A percentile compares a stretch with the other conserved stretches of the same genome.
These are phyloP conservation scores for Strigamia transsilvanica DNA, from an alignment of 2,888 invertebrate genomes.

Conservation along the genomic window DNA sequence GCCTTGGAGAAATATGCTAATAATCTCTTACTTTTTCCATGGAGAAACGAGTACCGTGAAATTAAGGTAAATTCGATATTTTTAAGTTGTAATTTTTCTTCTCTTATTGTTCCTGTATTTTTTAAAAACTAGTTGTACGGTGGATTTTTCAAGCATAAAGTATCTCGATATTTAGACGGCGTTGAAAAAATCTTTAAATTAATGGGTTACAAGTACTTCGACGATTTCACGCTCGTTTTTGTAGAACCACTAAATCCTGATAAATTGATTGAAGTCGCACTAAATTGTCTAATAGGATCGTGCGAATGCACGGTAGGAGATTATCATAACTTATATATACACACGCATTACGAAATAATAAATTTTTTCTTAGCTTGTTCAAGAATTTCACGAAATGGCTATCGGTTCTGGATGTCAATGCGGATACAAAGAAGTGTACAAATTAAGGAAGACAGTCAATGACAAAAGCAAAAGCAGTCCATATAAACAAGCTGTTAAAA, in stretches of 20 bases:
- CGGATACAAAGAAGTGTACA: constrained; percentile 34
- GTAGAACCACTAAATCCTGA: constrained; percentile 84
- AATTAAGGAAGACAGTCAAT: background rate
- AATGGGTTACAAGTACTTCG: constrained; percentile 77
- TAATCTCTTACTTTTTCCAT: constrained; percentile 84
- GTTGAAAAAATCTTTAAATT: constrained; percentile 79
- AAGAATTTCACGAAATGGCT: background rate
- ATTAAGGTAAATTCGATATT: constrained; percentile 72
- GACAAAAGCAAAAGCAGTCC: constrained; percentile 6
- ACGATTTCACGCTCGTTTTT: constrained; percentile 56
- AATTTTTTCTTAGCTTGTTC: constrained; percentile 15
- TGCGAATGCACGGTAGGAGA: constrained; percentile 81
- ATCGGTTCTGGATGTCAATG: background rate
- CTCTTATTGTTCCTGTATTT: constrained; percentile 33
- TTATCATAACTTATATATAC: background rate
- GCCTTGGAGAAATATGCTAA: constrained; percentile 85
- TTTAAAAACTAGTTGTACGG: constrained; percentile 77
- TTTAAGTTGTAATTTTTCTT: too few relatives aligned
- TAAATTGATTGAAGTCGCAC: constrained; percentile 78
- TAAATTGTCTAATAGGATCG: constrained; percentile 85
- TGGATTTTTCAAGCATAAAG: constrained; percentile 87
- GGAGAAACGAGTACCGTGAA: constrained; percentile 84
- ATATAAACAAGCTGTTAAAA: background rate
- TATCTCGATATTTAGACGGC: constrained; percentile 80
- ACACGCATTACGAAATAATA: background rate